phyloP scores from a whole-genome alignment of 2,113 vertebrate species.

The Labrus mixtus region DNA sequence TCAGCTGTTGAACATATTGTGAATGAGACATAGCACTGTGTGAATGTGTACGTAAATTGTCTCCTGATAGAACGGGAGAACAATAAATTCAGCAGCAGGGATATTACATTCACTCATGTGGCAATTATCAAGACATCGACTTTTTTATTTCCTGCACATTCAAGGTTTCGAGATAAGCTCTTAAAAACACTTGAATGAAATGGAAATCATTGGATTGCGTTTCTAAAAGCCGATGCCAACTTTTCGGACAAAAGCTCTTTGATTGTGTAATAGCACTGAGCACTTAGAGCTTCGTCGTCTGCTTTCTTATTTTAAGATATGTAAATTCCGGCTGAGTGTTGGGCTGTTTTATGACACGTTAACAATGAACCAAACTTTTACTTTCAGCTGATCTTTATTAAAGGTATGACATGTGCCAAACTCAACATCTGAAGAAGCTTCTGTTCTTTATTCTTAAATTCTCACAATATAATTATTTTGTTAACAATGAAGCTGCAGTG shows the following conservation, averaged over 20 bases:
- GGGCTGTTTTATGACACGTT: constrained; percentile 3
- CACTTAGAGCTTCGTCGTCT: background rate
- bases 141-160: background rate
- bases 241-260: constrained; percentile 8
- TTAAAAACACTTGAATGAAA: background rate
- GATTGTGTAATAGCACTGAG: background rate
- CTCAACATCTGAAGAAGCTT: background rate
- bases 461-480: background rate
- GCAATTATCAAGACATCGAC: background rate
- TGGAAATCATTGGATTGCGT: background rate
- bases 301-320: background rate
- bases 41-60: background rate
- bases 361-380: background rate
- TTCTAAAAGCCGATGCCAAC: background rate
- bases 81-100: background rate
- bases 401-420: background rate
- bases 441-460: background rate
- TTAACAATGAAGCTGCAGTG: background rate
- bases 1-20: background rate
- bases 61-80: background rate
- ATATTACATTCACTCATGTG: background rate
- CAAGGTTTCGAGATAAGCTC: constrained; percentile 7
- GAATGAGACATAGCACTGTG: background rate
- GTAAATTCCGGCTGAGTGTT: background rate
- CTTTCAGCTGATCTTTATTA: background rate